phyloP scores from a whole-genome alignment of 2,797 vertebrate species.

The Falco peregrinus region DNA sequence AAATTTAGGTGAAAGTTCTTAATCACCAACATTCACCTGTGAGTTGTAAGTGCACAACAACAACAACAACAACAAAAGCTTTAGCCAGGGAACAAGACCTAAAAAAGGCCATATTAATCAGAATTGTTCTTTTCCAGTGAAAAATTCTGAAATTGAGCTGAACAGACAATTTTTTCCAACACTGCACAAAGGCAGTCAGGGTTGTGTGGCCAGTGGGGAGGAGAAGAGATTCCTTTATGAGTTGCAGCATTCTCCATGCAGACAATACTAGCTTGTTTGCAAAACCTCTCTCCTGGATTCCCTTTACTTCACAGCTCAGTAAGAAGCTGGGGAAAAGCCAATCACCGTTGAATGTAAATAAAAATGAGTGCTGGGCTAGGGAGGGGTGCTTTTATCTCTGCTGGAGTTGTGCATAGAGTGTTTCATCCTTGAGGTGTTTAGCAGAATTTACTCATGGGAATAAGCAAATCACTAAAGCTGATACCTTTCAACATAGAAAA shows the following conservation, averaged over 20 bases:
- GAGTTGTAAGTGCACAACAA: neutral
- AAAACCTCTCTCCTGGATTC: neutral
- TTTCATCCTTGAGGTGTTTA: constrained; percentile 14
- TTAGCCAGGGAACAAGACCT: neutral
- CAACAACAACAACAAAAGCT: neutral
- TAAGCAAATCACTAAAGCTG: constrained; percentile 12
- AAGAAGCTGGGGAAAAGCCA: neutral
- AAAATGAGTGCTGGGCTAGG: neutral
- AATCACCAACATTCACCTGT: neutral
- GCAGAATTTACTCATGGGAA: constrained; percentile 17
- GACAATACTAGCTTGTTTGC: constrained; percentile 4
- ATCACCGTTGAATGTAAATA: constrained; percentile 40
- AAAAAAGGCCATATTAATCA: neutral
- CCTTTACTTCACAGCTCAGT: neutral
- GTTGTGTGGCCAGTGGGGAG: neutral
- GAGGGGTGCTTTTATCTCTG: constrained; percentile 29
- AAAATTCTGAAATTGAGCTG: neutral
- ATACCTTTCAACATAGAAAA: neutral
- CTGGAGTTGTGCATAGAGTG: neutral
- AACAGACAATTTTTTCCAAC: neutral
- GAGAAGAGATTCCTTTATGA: neutral
- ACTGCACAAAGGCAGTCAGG: neutral
- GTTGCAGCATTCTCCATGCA: neutral
- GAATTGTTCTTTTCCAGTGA: neutral
- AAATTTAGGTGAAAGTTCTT: neutral